These are phyloP conservation scores for Nyctibius bracteatus DNA, from an alignment of 2,113 vertebrate genomes.

Conservation along the genomic window DNA sequence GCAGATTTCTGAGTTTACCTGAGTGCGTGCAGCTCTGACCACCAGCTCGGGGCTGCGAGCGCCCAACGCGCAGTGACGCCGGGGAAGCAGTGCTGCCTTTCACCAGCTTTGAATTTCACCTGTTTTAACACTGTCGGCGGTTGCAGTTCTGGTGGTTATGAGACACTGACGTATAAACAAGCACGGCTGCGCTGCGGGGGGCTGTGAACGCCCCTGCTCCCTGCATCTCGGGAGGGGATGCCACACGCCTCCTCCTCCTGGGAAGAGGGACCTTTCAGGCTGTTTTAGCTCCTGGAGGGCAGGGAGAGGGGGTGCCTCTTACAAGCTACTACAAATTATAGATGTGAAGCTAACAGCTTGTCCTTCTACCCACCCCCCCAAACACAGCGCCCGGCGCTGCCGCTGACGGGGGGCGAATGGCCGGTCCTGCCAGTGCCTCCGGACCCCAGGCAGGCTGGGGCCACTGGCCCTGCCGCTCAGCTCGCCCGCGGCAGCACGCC, in stretches of 20 bases:
- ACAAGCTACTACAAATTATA: constrained; percentile 53
- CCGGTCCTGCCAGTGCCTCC: not conserved
- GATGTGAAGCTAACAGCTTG: constrained; percentile 60
- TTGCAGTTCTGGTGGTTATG: not conserved
- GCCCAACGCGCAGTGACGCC: not conserved
- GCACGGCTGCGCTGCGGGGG: accelerated
- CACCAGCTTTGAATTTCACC: not conserved
- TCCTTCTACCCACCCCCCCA: constrained; percentile 45
- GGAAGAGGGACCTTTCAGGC: constrained; percentile 15
- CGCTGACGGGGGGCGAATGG: not conserved
- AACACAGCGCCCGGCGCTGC: not conserved
- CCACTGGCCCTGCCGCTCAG: accelerated
- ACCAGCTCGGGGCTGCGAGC: not conserved
- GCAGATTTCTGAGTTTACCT: not conserved
- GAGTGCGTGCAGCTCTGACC: not conserved
- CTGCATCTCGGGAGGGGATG: not conserved
- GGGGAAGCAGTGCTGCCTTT: not conserved
- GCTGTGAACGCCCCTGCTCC: not conserved
- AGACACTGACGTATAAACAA: not conserved
- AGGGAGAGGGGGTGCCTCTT: constrained; percentile 52
- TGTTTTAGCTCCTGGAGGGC: constrained; percentile 51
- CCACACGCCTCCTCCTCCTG: not conserved
- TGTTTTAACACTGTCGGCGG: not conserved
- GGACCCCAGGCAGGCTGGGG: accelerated
- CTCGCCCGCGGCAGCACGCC: accelerated